Evolutionary conservation across 2,888 invertebrate species (phyloP).

Genomic region (Folsomia candida): DNA sequence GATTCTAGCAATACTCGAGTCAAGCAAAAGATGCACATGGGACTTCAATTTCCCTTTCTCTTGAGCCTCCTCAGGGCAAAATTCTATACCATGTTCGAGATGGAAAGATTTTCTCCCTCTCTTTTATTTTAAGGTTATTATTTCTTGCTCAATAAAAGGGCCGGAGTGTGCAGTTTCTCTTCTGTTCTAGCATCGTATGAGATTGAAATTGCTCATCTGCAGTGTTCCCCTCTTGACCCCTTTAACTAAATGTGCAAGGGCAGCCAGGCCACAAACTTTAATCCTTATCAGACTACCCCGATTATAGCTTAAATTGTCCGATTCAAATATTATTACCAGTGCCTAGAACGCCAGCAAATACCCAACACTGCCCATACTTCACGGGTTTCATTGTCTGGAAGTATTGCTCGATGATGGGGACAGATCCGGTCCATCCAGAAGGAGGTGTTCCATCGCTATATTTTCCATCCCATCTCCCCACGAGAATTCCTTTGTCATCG

Average conservation of each 20-base stretch:
- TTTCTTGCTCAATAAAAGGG: neutral
- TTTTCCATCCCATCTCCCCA: slow-evolving; percentile 52
- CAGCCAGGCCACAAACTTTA: neutral
- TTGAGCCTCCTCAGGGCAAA: neutral
- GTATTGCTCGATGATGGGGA: slow-evolving; percentile 72
- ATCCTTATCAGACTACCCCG: neutral
- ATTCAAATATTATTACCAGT: slow-evolving; percentile 59
- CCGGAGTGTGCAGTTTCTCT: no score
- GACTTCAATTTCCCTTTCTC: neutral
- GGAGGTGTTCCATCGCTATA: slow-evolving; percentile 74
- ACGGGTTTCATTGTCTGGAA: slow-evolving; percentile 61
- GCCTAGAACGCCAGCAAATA: slow-evolving; percentile 78
- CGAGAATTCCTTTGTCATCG: slow-evolving; percentile 42
- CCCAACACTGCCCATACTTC: slow-evolving; percentile 83
- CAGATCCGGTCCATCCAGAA: slow-evolving; percentile 76
- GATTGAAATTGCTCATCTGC: no score
- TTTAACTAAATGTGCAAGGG: no score
- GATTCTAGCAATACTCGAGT: neutral
- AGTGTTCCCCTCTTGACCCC: no score
- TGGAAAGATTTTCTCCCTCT: neutral
- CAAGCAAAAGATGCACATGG: slow-evolving; percentile 1
- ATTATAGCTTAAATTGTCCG: neutral
- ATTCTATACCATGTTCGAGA: neutral
- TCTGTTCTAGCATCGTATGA: no score
- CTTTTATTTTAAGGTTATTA: neutral